A percentile compares a stretch with the other conserved stretches of the same genome.
These are phyloP conservation scores for Heterotis niloticus DNA, from an alignment of 2,113 vertebrate species.

Conservation along the genomic window DNA sequence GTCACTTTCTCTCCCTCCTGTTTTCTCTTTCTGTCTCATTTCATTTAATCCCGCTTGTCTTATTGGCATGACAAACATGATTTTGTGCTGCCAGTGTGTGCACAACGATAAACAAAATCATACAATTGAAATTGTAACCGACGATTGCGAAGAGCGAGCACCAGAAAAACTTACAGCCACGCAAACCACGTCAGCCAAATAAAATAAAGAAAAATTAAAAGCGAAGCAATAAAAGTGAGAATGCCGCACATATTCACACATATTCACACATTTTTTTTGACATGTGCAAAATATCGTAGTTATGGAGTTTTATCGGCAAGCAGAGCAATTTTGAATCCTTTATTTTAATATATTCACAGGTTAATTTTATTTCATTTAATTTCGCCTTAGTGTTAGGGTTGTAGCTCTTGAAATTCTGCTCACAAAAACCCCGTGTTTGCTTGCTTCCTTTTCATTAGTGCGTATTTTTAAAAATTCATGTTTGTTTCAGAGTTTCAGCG, in stretches of 20 bases:
- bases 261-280: too few relatives aligned
- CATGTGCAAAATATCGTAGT: too few relatives aligned
- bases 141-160: background rate
- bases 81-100: background rate
- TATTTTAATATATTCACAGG: too few relatives aligned
- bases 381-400: too few relatives aligned
- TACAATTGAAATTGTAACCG: background rate
- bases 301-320: too few relatives aligned
- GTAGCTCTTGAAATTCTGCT: background rate
- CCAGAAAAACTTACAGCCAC: background rate
- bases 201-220: background rate
- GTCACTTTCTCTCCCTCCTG: background rate
- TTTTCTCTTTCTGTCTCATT: slow-evolving; percentile 8
- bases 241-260: background rate
- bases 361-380: too few relatives aligned
- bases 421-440: background rate
- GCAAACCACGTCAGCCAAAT: background rate
- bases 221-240: background rate
- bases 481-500: too few relatives aligned
- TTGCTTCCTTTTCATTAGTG: background rate
- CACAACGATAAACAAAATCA: background rate
- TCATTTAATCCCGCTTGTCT: background rate
- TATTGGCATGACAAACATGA: background rate
- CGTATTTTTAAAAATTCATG: too few relatives aligned
- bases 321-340: too few relatives aligned